These are phyloP conservation scores for Troides aeacus DNA, from an alignment of 2,888 invertebrate species.

Conservation along the genomic window DNA sequence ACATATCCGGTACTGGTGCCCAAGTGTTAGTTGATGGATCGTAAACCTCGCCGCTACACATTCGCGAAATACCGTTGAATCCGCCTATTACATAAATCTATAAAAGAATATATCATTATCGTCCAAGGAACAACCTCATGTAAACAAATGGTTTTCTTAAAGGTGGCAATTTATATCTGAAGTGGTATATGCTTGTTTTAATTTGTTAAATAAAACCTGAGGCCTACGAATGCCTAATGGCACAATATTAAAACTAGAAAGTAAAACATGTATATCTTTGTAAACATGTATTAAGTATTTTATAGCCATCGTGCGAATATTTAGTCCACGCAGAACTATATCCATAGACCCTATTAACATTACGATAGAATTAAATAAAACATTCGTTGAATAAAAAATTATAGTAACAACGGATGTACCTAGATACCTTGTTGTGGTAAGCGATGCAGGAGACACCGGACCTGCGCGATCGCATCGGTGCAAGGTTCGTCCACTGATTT, in stretches of 20 bases:
- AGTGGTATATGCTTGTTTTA: too few species aligned
- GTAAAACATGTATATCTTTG: too few species aligned
- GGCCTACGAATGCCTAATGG: too few species aligned
- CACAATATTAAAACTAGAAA: too few species aligned
- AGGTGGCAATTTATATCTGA: too few species aligned
- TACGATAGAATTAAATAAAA: background rate
- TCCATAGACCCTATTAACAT: background rate
- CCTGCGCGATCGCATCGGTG: constrained; percentile 89
- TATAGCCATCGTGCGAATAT: too few species aligned
- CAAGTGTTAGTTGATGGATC: constrained; percentile 89
- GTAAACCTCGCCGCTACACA: constrained; percentile 94
- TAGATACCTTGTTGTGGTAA: constrained; percentile 86
- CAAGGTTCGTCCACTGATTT: constrained; percentile 91
- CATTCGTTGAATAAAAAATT: background rate
- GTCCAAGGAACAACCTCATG: background rate
- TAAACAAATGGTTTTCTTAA: too few species aligned
- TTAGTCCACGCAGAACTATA: background rate
- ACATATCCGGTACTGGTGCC: constrained; percentile 93
- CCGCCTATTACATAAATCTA: constrained; percentile 89
- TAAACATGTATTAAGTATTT: too few species aligned
- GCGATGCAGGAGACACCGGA: constrained; percentile 96
- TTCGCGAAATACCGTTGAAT: constrained; percentile 93
- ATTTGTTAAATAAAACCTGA: too few species aligned
- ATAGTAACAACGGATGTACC: constrained; percentile 47
- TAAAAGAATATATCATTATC: background rate